phyloP scores from a whole-genome alignment of 1,140 invertebrate genomes.

The Sarcophaga peregrina region DNA sequence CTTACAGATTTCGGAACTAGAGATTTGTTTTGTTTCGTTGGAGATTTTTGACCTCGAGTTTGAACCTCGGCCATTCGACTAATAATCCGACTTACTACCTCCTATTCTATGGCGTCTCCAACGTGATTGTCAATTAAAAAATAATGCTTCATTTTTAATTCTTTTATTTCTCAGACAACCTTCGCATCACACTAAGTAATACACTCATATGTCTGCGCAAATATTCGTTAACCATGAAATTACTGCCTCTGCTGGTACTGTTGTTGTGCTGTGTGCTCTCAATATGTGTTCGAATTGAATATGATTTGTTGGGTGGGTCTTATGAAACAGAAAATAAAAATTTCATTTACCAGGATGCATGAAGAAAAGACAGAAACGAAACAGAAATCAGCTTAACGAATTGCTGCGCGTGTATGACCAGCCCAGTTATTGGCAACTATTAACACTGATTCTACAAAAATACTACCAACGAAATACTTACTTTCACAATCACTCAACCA shows the following conservation, averaged over 20 bases:
- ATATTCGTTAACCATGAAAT: no score
- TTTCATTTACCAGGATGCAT: neutral
- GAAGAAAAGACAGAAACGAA: neutral
- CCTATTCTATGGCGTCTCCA: no score
- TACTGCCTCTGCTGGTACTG: neutral
- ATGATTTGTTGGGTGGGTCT: constrained; percentile 14
- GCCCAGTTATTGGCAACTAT: neutral
- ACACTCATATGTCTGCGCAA: no score
- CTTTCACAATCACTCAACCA: neutral
- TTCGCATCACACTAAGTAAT: no score
- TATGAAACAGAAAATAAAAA: neutral
- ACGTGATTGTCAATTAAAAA: no score
- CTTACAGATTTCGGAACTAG: no score
- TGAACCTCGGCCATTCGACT: no score
- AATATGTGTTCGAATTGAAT: neutral
- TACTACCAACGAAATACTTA: neutral
- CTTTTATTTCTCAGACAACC: no score
- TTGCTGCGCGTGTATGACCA: constrained; percentile 17
- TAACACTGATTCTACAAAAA: neutral
- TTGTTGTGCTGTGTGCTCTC: neutral
- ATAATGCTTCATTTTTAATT: no score
- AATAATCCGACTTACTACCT: no score
- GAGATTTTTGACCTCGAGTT: no score
- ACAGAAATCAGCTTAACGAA: constrained; percentile 12
- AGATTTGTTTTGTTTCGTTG: no score